A percentile compares a stretch with the other conserved stretches of the same genome.
Conservation (phyloP, 2,797 vertebrate genomes). For the Numenius phaeopus region DNA sequence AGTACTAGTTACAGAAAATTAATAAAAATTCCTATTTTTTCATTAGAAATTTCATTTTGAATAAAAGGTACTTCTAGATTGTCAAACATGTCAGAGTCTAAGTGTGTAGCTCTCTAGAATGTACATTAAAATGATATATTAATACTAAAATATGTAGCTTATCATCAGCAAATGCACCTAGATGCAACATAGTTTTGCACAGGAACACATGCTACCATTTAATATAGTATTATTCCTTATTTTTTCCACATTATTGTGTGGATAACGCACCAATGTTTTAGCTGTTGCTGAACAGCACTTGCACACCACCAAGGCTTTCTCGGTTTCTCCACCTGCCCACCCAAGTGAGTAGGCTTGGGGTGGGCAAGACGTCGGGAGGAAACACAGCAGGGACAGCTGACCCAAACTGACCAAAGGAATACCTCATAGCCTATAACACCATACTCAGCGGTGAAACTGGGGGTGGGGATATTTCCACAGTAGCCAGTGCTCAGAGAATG, state of each 20-base stretch:
- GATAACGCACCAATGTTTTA: rapidly evolving
- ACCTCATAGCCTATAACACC: neutral
- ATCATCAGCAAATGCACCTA: neutral
- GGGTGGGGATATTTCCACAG: neutral
- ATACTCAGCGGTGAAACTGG: neutral
- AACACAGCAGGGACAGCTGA: neutral
- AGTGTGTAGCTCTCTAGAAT: neutral
- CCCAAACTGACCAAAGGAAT: neutral
- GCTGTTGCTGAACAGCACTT: neutral
- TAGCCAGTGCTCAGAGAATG: neutral
- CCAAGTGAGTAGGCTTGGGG: neutral
- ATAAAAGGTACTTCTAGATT: slow-evolving; percentile 2
- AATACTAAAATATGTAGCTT: neutral
- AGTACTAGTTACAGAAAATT: neutral
- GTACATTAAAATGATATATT: neutral
- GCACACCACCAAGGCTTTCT: neutral
- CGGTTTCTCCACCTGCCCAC: neutral
- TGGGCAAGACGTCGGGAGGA: neutral
- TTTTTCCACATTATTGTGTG: neutral
- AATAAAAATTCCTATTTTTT: neutral
- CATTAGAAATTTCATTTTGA: neutral
- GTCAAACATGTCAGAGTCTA: neutral
- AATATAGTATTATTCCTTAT: neutral
- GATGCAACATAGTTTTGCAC: neutral
- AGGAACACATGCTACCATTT: neutral